Evolutionary conservation across 2,113 vertebrate species (phyloP).

Genomic region (Xiphorhynchus elegans): DNA sequence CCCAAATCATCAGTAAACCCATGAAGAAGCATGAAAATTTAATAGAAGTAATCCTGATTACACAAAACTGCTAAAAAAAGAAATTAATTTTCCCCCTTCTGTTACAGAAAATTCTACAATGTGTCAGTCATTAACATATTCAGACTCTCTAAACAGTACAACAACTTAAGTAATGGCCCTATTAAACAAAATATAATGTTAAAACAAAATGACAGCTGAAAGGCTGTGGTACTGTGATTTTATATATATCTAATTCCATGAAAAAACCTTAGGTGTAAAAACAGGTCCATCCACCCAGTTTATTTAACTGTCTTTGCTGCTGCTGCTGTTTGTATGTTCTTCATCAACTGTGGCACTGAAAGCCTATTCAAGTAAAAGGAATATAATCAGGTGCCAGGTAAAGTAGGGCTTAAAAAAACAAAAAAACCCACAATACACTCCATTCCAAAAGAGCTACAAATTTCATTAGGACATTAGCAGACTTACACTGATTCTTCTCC

Average conservation of each 20-base stretch:
- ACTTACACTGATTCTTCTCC: background rate
- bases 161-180: background rate
- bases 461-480: background rate
- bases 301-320: background rate
- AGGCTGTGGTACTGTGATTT: background rate
- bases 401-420: background rate
- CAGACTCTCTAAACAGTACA: background rate
- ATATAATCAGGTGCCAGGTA: background rate
- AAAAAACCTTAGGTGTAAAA: background rate
- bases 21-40: background rate
- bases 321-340: background rate
- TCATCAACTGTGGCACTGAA: background rate
- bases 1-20: background rate
- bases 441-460: background rate
- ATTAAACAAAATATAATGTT: background rate
- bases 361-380: background rate
- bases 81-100: background rate
- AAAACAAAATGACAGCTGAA: background rate
- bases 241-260: background rate
- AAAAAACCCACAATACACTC: background rate
- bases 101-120: background rate
- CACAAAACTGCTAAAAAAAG: background rate
- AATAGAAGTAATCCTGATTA: background rate
- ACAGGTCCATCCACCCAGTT: background rate
- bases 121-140: background rate